Conservation (phyloP, 2,113 vertebrate species). For the Brachyhypopomus gauderio region DNA sequence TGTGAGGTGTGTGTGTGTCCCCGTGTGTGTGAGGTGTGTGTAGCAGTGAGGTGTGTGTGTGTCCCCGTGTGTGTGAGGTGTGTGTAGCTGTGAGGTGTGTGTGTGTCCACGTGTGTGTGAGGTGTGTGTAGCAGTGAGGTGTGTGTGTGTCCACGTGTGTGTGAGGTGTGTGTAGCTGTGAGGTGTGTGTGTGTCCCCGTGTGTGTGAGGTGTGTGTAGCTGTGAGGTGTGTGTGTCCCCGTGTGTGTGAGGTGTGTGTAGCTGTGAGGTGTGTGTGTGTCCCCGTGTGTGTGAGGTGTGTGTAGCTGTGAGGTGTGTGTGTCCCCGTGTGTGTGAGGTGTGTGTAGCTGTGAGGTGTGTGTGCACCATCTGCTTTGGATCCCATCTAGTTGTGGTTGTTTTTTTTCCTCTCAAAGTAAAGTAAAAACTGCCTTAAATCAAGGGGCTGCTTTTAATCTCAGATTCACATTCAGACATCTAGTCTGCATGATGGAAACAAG, state of each 20-base stretch:
- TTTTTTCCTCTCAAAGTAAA: background rate
- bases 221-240: background rate
- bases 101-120: constrained; percentile 28
- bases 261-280: background rate
- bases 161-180: background rate
- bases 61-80: constrained; percentile 23
- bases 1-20: constrained; percentile 5
- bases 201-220: too few species aligned
- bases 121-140: too few species aligned
- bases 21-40: constrained; percentile 30
- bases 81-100: background rate
- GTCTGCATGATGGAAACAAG: background rate
- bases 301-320: too few species aligned
- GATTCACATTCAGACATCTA: background rate
- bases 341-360: constrained; percentile 15
- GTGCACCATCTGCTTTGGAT: background rate
- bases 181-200: background rate
- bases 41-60: too few species aligned
- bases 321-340: constrained; percentile 10
- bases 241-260: too few species aligned
- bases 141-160: constrained; percentile 21
- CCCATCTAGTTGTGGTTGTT: background rate
- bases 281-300: constrained; percentile 24
- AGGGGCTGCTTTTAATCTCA: background rate
- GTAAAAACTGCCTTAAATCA: constrained; percentile 16